A percentile compares a stretch with the other conserved stretches of the same genome.
These are phyloP conservation scores for Loris lydekkerianus DNA, from an alignment of 2,797 vertebrate species.

Conservation along the genomic window DNA sequence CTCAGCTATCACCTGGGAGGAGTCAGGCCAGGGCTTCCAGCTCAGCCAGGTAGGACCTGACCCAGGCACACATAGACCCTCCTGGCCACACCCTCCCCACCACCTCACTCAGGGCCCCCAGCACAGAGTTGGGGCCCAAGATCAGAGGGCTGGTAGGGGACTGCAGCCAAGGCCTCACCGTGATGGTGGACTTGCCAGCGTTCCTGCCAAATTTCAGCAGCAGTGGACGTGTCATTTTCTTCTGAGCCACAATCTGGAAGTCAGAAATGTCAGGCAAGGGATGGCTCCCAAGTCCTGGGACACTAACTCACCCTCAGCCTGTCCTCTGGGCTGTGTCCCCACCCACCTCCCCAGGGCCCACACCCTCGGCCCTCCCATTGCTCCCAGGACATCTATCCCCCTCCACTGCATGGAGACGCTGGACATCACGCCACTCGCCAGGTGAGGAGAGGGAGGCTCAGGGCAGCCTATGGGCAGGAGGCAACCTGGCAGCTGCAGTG, in stretches of 20 bases:
- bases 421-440: background rate
- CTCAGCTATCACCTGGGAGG: conserved; percentile 93
- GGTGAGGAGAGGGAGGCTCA: background rate
- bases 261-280: background rate
- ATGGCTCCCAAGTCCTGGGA: fast-evolving
- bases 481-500: background rate
- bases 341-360: background rate
- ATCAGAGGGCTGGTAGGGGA: too few relatives aligned
- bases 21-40: fast-evolving
- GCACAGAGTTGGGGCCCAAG: background rate
- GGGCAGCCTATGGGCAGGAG: too few relatives aligned
- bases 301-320: fast-evolving
- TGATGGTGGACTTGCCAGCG: conserved; percentile 95
- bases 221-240: conserved; percentile 95
- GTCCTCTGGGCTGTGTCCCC: background rate
- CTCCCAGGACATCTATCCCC: too few relatives aligned
- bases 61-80: too few relatives aligned
- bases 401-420: too few relatives aligned
- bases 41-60: fast-evolving
- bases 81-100: background rate
- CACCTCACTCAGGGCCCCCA: too few relatives aligned
- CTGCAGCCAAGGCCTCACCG: conserved; percentile 13
- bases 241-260: conserved; percentile 96
- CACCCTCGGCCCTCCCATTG: background rate
- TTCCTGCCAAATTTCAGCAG: conserved; percentile 96